phyloP scores from a whole-genome alignment of 2,113 vertebrate genomes.

The Ardeotis arabs region DNA sequence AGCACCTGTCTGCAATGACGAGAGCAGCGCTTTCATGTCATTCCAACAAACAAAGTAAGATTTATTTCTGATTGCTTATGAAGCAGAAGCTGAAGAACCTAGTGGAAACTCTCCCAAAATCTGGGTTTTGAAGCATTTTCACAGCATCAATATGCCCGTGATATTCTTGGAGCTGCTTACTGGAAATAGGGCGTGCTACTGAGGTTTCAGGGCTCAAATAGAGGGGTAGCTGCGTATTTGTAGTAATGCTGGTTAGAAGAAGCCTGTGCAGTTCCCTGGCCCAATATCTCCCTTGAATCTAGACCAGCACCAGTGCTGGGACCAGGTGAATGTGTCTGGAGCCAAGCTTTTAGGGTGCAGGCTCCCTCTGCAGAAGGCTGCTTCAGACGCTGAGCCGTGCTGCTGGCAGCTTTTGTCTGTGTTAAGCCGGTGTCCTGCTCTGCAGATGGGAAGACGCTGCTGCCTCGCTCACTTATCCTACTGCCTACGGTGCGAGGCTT shows the following conservation, averaged over 20 bases:
- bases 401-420: neutral
- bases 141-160: fast-evolving
- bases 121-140: neutral
- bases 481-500: neutral
- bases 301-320: neutral
- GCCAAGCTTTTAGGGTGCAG: neutral
- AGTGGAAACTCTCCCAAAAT: neutral
- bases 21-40: neutral
- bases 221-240: neutral
- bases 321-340: neutral
- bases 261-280: neutral
- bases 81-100: neutral
- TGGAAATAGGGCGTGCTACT: neutral
- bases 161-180: neutral
- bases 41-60: neutral
- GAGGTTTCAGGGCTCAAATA: neutral
- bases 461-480: neutral
- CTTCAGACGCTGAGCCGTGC: neutral
- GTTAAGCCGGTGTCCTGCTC: neutral
- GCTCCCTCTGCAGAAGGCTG: neutral
- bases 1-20: neutral
- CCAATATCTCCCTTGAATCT: neutral
- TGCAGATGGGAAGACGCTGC: neutral
- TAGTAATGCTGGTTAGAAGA: neutral
- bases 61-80: neutral